These are phyloP conservation scores for Dermochelys coriacea DNA, from an alignment of 2,797 vertebrate species.

Conservation along the genomic window DNA sequence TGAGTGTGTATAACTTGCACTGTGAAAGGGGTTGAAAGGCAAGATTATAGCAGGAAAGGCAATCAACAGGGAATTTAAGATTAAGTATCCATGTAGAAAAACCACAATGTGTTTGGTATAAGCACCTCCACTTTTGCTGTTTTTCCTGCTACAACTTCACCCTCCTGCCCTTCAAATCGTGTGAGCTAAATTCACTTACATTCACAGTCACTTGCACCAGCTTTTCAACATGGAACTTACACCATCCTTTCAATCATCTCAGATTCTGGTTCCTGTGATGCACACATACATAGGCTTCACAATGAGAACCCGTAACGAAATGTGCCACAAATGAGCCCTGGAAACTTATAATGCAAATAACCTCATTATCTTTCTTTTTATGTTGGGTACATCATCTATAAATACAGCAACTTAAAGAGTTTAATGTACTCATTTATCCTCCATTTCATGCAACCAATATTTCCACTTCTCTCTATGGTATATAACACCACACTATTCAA, in stretches of 20 bases:
- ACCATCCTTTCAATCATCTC: neutral
- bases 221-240: neutral
- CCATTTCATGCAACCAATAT: neutral
- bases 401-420: neutral
- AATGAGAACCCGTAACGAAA: neutral
- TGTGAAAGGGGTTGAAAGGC: neutral
- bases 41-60: neutral
- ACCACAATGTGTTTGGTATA: neutral
- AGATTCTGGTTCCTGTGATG: neutral
- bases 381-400: neutral
- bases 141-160: neutral
- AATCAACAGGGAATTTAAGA: neutral
- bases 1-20: neutral
- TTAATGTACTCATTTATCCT: neutral
- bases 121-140: neutral
- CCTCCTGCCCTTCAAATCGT: neutral
- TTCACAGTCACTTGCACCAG: neutral
- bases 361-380: too few species aligned
- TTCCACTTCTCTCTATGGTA: neutral
- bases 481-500: neutral
- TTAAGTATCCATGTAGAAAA: neutral
- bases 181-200: neutral
- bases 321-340: neutral
- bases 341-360: neutral
- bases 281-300: neutral